Evolutionary conservation across 2,113 vertebrate genomes (phyloP).

Genomic region (Stigmatopora argus): DNA sequence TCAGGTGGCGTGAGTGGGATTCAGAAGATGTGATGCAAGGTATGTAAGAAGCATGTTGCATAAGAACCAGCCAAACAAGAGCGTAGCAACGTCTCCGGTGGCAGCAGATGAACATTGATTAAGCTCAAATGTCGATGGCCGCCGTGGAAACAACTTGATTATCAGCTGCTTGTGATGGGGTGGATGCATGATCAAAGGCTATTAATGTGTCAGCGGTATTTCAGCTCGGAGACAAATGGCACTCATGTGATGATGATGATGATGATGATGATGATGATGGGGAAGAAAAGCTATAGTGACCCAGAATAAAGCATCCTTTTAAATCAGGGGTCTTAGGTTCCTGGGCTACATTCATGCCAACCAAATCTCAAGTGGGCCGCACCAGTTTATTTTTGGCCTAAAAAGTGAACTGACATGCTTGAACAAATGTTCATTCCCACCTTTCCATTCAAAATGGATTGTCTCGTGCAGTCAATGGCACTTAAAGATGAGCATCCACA

Average conservation of each 20-base stretch:
- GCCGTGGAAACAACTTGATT: constrained; percentile 56
- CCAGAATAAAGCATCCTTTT: constrained; percentile 29
- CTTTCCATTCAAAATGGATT: too few relatives aligned
- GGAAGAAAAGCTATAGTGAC: constrained; percentile 63
- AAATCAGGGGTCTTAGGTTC: too few relatives aligned
- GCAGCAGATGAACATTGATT: constrained; percentile 31
- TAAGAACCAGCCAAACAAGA: background rate
- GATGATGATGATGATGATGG: constrained; percentile 46
- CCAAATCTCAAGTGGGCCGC: too few relatives aligned
- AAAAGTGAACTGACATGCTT: too few relatives aligned
- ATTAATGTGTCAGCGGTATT: constrained; percentile 62
- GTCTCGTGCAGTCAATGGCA: too few relatives aligned
- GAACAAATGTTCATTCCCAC: too few relatives aligned
- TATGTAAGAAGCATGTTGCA: background rate
- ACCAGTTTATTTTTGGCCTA: too few relatives aligned
- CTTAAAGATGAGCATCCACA: too few relatives aligned
- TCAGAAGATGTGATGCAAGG: background rate
- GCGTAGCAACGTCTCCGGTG: background rate
- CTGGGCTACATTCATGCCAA: too few relatives aligned
- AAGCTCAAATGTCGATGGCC: constrained; percentile 39
- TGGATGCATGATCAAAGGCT: constrained; percentile 65
- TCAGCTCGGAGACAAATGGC: constrained; percentile 61
- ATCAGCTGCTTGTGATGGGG: constrained; percentile 57
- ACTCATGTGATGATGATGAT: constrained; percentile 59
- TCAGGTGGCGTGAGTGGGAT: background rate